These are phyloP conservation scores for Dyspetes luteomarginatus DNA, from an alignment of 2,888 invertebrate species.

Conservation along the genomic window DNA sequence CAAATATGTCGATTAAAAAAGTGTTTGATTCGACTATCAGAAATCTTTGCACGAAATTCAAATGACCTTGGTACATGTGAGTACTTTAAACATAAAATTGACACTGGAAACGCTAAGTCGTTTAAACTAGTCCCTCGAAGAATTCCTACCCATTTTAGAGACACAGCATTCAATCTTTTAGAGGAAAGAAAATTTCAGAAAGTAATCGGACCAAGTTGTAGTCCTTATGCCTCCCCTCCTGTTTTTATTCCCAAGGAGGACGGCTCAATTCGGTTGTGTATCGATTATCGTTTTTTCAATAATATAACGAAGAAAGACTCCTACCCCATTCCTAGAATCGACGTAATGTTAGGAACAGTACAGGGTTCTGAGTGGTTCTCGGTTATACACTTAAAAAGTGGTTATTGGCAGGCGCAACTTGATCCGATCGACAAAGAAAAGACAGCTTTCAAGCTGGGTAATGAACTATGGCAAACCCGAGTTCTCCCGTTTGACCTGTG, in stretches of 20 bases:
- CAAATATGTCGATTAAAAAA: not conserved
- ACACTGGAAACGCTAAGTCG: constrained; percentile 2
- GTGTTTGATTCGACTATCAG: not conserved
- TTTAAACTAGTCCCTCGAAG: constrained; percentile 7
- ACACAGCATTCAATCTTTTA: not conserved
- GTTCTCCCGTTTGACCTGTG: constrained; percentile 52
- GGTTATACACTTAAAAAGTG: constrained; percentile 1
- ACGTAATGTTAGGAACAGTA: not conserved
- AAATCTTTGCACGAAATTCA: not conserved
- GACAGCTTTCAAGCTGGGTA: not conserved
- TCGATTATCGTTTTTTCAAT: not conserved
- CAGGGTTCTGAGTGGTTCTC: not conserved
- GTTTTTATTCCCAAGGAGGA: not conserved
- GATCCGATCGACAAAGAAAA: not conserved
- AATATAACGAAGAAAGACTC: constrained; percentile 12
- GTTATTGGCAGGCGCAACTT: not conserved
- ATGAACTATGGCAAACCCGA: constrained; percentile 45
- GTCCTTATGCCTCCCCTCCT: not conserved
- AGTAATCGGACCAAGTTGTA: not conserved
- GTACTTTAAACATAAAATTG: constrained; percentile 14
- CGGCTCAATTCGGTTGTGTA: not conserved
- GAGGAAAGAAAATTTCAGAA: not conserved
- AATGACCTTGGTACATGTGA: constrained; percentile 10
- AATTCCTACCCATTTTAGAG: constrained; percentile 20
- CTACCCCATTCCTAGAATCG: constrained; percentile 2